Percentiles rank a stretch among this genome's conserved stretches.
Conservation (phyloP, 2,888 invertebrate species). For the Tanaodytes sp. region DNA sequence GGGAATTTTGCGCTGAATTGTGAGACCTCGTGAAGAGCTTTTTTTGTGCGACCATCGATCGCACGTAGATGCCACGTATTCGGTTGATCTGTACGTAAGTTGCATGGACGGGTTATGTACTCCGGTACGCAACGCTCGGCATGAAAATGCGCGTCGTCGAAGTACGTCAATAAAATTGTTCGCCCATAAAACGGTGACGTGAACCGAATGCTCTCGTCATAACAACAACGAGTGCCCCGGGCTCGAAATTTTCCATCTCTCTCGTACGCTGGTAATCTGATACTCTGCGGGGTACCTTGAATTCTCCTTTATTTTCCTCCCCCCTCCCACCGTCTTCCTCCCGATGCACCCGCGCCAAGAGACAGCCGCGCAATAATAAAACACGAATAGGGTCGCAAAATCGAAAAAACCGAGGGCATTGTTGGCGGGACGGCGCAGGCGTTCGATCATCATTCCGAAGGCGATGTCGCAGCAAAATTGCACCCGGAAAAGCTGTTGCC, state of each 20-base stretch:
- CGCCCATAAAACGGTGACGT: slow-evolving; percentile 69
- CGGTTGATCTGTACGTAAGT: slow-evolving; percentile 45
- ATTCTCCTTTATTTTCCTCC: slow-evolving; percentile 41
- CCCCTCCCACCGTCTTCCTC: slow-evolving; percentile 7
- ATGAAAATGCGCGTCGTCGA: slow-evolving; percentile 68
- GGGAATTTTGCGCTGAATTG: slow-evolving; percentile 30
- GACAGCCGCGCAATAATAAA: slow-evolving; percentile 47
- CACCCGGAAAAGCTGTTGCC: slow-evolving; percentile 41
- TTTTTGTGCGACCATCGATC: slow-evolving; percentile 51
- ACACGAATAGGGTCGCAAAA: slow-evolving; percentile 45
- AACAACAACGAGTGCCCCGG: slow-evolving; percentile 44
- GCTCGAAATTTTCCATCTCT: slow-evolving; percentile 41
- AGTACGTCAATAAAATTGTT: slow-evolving; percentile 70
- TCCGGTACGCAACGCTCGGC: slow-evolving; percentile 57
- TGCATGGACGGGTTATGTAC: slow-evolving; percentile 44
- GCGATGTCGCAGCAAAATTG: slow-evolving; percentile 37
- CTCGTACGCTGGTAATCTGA: slow-evolving; percentile 66
- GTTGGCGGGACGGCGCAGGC: slow-evolving; percentile 20
- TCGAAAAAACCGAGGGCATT: slow-evolving; percentile 46
- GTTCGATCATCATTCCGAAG: slow-evolving; percentile 45
- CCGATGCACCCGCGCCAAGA: slow-evolving; percentile 16
- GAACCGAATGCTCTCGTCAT: slow-evolving; percentile 66
- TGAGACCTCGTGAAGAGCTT: slow-evolving; percentile 51
- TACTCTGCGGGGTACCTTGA: slow-evolving; percentile 60
- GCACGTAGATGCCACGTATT: slow-evolving; percentile 46